Percentiles rank a stretch among this genome's conserved stretches.
Evolutionary conservation across 2,797 vertebrate genomes (phyloP).

Genomic region (Capromys pilorides): DNA sequence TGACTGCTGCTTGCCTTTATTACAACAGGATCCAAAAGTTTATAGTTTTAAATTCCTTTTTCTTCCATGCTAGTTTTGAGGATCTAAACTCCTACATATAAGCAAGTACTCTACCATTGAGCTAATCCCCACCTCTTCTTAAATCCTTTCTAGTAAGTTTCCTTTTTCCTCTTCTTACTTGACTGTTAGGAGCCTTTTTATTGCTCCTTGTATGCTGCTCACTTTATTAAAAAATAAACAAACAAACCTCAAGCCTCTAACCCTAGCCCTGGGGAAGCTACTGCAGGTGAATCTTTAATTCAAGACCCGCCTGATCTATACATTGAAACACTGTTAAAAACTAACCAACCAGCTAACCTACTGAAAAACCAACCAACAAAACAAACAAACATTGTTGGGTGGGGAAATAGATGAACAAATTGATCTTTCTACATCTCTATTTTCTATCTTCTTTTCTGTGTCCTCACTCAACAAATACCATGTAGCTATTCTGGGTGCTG

Average conservation of each 20-base stretch:
- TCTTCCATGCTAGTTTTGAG: background rate
- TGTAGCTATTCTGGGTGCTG: background rate
- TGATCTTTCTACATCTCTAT: background rate
- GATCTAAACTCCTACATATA: background rate
- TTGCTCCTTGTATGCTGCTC: background rate
- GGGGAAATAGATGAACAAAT: slow-evolving; percentile 24
- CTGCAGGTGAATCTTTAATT: background rate
- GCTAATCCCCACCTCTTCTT: background rate
- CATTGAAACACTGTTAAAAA: background rate
- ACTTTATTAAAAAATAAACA: background rate
- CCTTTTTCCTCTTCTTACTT: slow-evolving; percentile 6
- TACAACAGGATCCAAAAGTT: background rate
- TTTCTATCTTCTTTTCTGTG: background rate
- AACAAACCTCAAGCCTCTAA: background rate
- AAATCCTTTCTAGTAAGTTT: slow-evolving; percentile 24
- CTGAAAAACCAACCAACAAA: background rate
- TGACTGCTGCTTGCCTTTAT: background rate
- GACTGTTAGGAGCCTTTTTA: background rate
- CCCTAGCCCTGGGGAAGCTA: background rate
- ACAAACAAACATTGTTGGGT: background rate
- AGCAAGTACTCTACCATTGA: background rate
- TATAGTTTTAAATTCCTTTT: background rate
- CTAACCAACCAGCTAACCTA: background rate
- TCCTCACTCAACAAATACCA: slow-evolving; percentile 1
- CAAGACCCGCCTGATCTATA: background rate